phyloP scores from a whole-genome alignment of 2,888 invertebrate genomes.

The Cephonodes hylas region DNA sequence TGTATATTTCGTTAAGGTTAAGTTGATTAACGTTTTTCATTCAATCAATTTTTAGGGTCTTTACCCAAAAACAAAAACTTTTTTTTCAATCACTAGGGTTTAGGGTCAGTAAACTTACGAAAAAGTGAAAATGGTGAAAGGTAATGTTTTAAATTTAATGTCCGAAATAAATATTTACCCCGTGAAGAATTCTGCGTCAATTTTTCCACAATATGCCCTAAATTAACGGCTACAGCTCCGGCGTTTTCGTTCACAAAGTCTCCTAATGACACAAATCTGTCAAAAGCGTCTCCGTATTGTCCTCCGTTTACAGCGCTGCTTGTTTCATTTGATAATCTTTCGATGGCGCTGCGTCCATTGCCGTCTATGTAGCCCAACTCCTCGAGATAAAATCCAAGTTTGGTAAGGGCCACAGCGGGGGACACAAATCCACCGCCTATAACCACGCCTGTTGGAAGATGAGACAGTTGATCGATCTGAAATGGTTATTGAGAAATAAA shows the following conservation, averaged over 20 bases:
- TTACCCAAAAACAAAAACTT: too few species aligned
- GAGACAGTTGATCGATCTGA: slow-evolving; percentile 79
- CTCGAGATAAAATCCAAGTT: slow-evolving; percentile 69
- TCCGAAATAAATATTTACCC: slow-evolving; percentile 16
- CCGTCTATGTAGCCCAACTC: slow-evolving; percentile 84
- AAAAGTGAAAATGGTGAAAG: too few species aligned
- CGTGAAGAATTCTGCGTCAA: slow-evolving; percentile 30
- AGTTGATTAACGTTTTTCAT: too few species aligned
- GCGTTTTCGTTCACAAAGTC: slow-evolving; percentile 79
- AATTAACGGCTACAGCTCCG: slow-evolving; percentile 87
- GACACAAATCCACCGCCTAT: slow-evolving; percentile 93
- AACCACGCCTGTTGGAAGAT: slow-evolving; percentile 87
- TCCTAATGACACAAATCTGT: slow-evolving; percentile 83
- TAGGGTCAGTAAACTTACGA: too few species aligned
- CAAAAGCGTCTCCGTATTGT: slow-evolving; percentile 81
- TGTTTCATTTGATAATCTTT: slow-evolving; percentile 75
- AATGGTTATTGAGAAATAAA: slow-evolving; percentile 3
- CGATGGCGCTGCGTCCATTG: slow-evolving; percentile 80
- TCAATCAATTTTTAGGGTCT: too few species aligned
- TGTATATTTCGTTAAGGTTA: too few species aligned
- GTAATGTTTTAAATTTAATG: not conserved
- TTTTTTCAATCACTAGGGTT: too few species aligned
- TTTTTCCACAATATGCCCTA: slow-evolving; percentile 60
- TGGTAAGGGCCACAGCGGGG: slow-evolving; percentile 73
- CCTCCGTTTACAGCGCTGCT: slow-evolving; percentile 72